Conservation (phyloP, 2,113 vertebrate genomes). For the Benitochromis conjunctus region DNA sequence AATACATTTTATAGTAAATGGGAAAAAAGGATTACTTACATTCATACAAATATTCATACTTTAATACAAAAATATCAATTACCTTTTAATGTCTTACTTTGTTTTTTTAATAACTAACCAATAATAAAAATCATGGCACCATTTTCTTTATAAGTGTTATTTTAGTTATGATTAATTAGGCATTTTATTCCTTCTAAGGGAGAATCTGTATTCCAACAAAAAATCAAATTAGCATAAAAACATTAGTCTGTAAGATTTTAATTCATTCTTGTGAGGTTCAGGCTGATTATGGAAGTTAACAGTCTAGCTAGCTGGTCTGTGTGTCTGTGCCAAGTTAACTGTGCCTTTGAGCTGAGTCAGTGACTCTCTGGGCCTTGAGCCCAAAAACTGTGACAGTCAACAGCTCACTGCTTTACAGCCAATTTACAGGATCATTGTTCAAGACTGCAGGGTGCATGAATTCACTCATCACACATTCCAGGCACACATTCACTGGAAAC, state of each 20-base stretch:
- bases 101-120: not conserved
- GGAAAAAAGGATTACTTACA: not conserved
- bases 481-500: conserved; percentile 3
- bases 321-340: conserved; percentile 17
- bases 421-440: conserved; percentile 22
- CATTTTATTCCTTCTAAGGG: not conserved
- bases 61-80: not conserved
- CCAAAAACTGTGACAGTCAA: conserved; percentile 26
- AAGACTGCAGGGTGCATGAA: conserved; percentile 1
- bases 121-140: not conserved
- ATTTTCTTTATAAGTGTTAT: not conserved
- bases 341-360: conserved; percentile 42
- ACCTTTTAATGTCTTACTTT: not conserved
- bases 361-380: conserved; percentile 18
- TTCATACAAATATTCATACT: not conserved
- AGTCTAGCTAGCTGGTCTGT: not conserved
- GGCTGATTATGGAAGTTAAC: not conserved
- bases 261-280: not conserved
- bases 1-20: not conserved
- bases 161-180: not conserved
- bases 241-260: not conserved
- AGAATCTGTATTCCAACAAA: not conserved
- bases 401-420: conserved; percentile 17
- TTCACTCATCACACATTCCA: conserved; percentile 5
- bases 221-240: not conserved